Percentiles rank a stretch among this genome's conserved stretches.
Evolutionary conservation across 2,888 invertebrate genomes (phyloP).

Genomic region (Exephanes ischioxanthus): DNA sequence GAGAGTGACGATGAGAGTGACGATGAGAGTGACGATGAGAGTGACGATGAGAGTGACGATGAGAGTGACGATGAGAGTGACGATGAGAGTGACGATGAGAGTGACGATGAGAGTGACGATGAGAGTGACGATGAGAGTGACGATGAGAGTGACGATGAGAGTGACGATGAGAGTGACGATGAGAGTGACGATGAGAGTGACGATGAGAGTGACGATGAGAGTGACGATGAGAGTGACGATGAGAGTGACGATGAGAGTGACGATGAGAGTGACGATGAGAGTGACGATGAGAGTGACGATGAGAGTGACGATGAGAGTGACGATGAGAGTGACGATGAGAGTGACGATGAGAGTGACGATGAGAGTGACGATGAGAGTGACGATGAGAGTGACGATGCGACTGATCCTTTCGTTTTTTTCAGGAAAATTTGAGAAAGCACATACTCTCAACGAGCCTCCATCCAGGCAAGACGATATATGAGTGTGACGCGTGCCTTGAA

Average conservation of each 20-base stretch:
- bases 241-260: constrained; percentile 38
- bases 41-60: too few species aligned
- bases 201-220: too few species aligned
- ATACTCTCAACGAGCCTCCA: constrained; percentile 92
- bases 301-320: too few species aligned
- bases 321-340: constrained; percentile 68
- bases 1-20: constrained; percentile 34
- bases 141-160: constrained; percentile 63
- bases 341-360: neutral
- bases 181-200: constrained; percentile 68
- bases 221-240: constrained; percentile 62
- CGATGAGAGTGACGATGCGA: constrained; percentile 69
- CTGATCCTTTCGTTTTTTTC: constrained; percentile 54
- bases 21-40: constrained; percentile 63
- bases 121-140: constrained; percentile 31
- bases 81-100: constrained; percentile 68
- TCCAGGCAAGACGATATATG: constrained; percentile 91
- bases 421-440: constrained; percentile 96
- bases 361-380: constrained; percentile 46
- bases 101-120: too few species aligned
- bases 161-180: neutral
- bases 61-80: too few species aligned
- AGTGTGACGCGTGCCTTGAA: constrained; percentile 89
- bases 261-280: neutral
- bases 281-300: constrained; percentile 67